phyloP scores from a whole-genome alignment of 2,888 invertebrate genomes.

The Andrena minutula region DNA sequence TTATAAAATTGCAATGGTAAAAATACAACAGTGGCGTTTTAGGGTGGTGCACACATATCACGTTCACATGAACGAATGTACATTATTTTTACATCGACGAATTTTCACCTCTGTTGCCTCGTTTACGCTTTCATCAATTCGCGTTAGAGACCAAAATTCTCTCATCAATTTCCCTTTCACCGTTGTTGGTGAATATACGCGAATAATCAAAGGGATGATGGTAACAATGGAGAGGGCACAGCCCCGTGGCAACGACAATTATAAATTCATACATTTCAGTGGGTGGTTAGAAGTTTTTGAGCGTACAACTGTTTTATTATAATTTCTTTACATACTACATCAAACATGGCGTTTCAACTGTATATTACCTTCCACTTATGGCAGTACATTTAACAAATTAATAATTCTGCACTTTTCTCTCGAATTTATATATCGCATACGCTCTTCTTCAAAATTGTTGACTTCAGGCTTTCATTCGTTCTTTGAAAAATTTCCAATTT shows the following conservation, averaged over 20 bases:
- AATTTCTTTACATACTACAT: too few species aligned
- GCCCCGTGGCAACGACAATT: not conserved
- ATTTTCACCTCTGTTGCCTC: conserved; percentile 32
- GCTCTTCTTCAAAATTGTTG: too few species aligned
- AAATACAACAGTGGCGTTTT: too few species aligned
- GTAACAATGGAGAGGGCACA: conserved; percentile 7
- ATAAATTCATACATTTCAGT: conserved; percentile 19
- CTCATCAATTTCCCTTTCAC: conserved; percentile 37
- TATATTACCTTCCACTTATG: too few species aligned
- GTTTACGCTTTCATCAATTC: conserved; percentile 35
- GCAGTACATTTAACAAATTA: too few species aligned
- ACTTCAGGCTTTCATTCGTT: too few species aligned
- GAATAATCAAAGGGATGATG: conserved; percentile 24
- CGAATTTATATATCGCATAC: too few species aligned
- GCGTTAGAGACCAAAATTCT: conserved; percentile 31
- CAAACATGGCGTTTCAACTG: too few species aligned
- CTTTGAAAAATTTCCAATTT: too few species aligned
- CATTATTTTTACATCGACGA: conserved; percentile 30
- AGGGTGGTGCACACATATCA: not conserved
- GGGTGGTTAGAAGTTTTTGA: not conserved
- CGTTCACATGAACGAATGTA: too few species aligned
- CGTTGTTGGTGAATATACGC: conserved; percentile 1
- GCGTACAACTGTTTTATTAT: not conserved
- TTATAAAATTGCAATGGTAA: too few species aligned
- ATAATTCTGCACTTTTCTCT: too few species aligned